Evolutionary conservation across 2,113 vertebrate genomes (phyloP), one percentile per base, ranked within the genome.

Genomic region (Ramphastos sulfuratus): DNA sequence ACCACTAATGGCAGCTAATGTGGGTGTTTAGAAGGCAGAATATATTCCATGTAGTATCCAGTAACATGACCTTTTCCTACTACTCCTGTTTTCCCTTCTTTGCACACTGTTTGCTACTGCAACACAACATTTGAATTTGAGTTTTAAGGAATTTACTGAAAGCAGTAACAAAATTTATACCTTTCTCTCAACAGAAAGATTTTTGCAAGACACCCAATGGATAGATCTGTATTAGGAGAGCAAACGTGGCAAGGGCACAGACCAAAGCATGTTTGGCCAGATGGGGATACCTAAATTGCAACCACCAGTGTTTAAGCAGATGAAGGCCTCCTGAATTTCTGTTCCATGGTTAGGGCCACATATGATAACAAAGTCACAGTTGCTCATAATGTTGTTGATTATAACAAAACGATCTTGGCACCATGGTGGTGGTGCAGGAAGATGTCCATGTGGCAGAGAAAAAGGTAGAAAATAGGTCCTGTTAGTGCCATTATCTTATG

Each of bases 1-100:
- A 95, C 81, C 90, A 61, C 85, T 96, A 93, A 93, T 92, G 60
- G 72, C 71, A 93, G 77, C 91, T 95, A 95, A 96, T 96, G 85
- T 84, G 64, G 23, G 50, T 82, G 50, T 79, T 90, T 27, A 75
- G 58, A 95, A 58, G 66, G 69, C 35, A 91, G 46, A 90, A 76
- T 82, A 61, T 50, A 89, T 87, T 88, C 78, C 72, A 91, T 30
- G 18, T 72, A 71, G 30, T 59, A 70, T 69, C 54, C 50, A 91
- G 23, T 67, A 58, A 74, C n/a, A n/a, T 42, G 5, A 1, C 65
- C 85, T 87, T 85, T 83, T 16, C 37, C 64, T 66, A 8, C 31
- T 61, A 33, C 28, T 67, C 24, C 11, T 4, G 16, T 78, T 83
- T 90, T 69, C n/a, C 35, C 12, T 73, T 94, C 73, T 67, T 64